These are phyloP conservation scores for Myotis myotis DNA, from an alignment of 2,797 vertebrate species.

Conservation along the genomic window DNA sequence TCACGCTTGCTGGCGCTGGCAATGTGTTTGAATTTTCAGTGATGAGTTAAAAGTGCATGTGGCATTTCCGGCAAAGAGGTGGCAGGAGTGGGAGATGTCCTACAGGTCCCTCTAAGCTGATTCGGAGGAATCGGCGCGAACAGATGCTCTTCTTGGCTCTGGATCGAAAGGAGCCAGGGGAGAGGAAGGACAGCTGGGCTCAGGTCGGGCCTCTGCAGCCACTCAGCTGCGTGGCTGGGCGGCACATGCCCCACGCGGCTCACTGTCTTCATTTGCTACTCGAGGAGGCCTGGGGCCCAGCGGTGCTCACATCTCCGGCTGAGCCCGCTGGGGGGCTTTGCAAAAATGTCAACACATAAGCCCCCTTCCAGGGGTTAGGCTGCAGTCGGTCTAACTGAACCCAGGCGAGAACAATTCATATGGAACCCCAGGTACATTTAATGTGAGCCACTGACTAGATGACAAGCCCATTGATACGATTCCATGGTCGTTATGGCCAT, in stretches of 20 bases:
- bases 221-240: not conserved
- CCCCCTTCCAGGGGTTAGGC: not conserved
- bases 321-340: not conserved
- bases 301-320: not conserved
- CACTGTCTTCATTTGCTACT: not conserved
- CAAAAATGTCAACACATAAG: not conserved
- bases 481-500: not conserved
- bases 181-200: not conserved
- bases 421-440: not conserved
- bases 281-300: not conserved
- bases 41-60: not conserved
- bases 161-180: not conserved
- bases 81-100: not conserved
- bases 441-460: not conserved
- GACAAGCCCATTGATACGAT: not conserved
- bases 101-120: not conserved
- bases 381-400: not conserved
- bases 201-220: not conserved
- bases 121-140: not conserved
- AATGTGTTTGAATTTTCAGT: not conserved
- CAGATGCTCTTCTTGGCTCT: not conserved
- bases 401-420: not conserved
- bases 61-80: not conserved
- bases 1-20: not conserved
- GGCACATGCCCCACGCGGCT: rapidly evolving